These are phyloP conservation scores for Tauraco erythrolophus DNA, from an alignment of 2,113 vertebrate species.

Conservation along the genomic window DNA sequence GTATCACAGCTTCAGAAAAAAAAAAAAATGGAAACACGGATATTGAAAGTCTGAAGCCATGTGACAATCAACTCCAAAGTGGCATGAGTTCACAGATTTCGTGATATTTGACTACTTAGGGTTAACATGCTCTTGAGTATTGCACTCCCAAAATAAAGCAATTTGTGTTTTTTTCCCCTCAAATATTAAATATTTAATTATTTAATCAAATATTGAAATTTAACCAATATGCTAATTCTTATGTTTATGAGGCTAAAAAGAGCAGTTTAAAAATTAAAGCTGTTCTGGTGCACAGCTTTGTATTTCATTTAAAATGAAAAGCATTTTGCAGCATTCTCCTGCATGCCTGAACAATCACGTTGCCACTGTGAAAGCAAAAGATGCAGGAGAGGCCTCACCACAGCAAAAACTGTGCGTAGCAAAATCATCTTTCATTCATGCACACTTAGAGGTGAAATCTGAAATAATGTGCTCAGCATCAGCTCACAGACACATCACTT, in stretches of 20 bases:
- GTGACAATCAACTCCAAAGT: not conserved
- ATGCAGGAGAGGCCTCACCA: not conserved
- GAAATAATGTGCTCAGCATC: not conserved
- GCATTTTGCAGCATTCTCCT: not conserved
- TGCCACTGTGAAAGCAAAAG: not conserved
- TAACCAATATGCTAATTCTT: not conserved
- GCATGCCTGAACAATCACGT: not conserved
- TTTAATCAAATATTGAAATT: not conserved
- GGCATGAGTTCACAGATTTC: accelerated
- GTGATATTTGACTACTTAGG: not conserved
- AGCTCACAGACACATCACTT: not conserved
- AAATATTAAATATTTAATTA: not conserved
- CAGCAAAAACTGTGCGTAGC: not conserved
- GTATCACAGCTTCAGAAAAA: not conserved
- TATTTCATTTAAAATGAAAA: not conserved
- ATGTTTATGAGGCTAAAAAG: not conserved
- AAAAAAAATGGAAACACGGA: not conserved
- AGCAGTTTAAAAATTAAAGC: not conserved
- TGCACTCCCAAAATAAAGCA: not conserved
- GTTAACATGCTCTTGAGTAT: not conserved
- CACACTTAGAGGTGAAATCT: not conserved
- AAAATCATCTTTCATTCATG: not conserved
- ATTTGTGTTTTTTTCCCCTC: not conserved
- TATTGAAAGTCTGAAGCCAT: not conserved
- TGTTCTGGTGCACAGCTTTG: not conserved